Conservation (phyloP, 23 tunicate species). For the Oikopleura dioica region DNA sequence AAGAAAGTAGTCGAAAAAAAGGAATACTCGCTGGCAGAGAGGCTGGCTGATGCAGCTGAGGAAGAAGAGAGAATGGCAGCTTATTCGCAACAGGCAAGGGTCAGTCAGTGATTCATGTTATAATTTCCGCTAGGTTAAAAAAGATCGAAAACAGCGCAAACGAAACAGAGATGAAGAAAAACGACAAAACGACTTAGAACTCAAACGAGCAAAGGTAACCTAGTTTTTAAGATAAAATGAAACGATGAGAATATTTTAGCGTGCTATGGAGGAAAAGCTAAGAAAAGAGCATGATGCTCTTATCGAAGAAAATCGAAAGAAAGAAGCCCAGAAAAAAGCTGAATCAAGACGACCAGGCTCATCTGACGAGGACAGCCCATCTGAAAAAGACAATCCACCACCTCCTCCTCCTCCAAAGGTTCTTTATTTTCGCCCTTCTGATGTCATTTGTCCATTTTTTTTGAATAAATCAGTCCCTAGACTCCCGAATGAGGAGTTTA, state of each 20-base stretch:
- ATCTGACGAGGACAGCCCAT: not conserved
- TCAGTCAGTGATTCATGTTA: not conserved
- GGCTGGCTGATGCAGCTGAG: constrained; percentile 81
- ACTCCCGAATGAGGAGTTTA: too few relatives aligned
- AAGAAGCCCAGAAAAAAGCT: not conserved
- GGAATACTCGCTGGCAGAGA: constrained; percentile 75
- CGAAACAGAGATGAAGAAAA: constrained; percentile 22
- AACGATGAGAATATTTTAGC: not conserved
- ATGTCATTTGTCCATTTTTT: too few relatives aligned
- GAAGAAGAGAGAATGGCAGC: constrained; percentile 28
- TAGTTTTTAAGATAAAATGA: not conserved
- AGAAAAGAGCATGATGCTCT: not conserved
- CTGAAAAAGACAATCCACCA: not conserved
- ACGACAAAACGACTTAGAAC: not conserved
- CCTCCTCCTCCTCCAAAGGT: constrained; percentile 10
- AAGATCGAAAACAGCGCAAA: constrained; percentile 45
- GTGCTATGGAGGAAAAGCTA: constrained; percentile 12
- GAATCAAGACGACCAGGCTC: too few relatives aligned
- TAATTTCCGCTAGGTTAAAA: constrained; percentile 50
- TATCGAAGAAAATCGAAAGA: not conserved
- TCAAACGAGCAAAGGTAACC: not conserved
- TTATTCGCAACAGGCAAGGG: not conserved
- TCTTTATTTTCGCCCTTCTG: too few relatives aligned
- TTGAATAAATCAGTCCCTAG: too few relatives aligned
- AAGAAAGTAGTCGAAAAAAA: constrained; percentile 71